These are phyloP conservation scores for Brachystomella parvula DNA, from an alignment of 1,140 invertebrate genomes.

Conservation along the genomic window DNA sequence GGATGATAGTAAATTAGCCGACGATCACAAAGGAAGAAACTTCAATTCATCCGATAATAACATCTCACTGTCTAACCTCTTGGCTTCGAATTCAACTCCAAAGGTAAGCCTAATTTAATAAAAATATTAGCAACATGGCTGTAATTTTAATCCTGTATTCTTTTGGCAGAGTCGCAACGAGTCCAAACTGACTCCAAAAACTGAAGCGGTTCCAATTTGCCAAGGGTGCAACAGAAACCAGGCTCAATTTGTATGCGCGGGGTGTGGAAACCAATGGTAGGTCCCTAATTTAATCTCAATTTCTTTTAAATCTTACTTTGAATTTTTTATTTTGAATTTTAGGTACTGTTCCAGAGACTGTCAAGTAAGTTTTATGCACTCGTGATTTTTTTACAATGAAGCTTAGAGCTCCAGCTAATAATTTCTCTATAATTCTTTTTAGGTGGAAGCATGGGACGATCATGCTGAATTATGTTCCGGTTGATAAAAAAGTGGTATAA, in stretches of 20 bases:
- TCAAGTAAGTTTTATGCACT: slow-evolving; percentile 53
- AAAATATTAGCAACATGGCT: background rate
- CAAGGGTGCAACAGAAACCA: slow-evolving; percentile 68
- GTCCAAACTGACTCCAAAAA: background rate
- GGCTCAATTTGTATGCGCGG: slow-evolving; percentile 75
- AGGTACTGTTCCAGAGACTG: slow-evolving; percentile 81
- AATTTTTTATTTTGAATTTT: no score
- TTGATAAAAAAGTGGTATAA: slow-evolving; percentile 41
- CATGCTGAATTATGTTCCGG: slow-evolving; percentile 73
- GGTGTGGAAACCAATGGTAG: slow-evolving; percentile 80
- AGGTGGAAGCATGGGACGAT: slow-evolving; percentile 71
- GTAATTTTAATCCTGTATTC: background rate
- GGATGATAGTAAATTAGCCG: background rate
- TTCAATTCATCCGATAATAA: slow-evolving; percentile 1
- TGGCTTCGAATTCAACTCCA: slow-evolving; percentile 50
- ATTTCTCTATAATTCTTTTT: background rate
- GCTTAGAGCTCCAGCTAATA: background rate
- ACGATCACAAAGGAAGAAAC: slow-evolving; percentile 1
- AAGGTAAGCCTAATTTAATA: slow-evolving; percentile 45
- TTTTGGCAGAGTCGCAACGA: background rate
- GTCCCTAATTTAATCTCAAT: no score
- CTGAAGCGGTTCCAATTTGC: slow-evolving; percentile 53
- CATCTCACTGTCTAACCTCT: slow-evolving; percentile 51
- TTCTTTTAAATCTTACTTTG: no score
- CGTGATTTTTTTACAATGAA: background rate